Evolutionary conservation across 1,140 invertebrate genomes (phyloP).

Genomic region (Latrodectus geometricus): DNA sequence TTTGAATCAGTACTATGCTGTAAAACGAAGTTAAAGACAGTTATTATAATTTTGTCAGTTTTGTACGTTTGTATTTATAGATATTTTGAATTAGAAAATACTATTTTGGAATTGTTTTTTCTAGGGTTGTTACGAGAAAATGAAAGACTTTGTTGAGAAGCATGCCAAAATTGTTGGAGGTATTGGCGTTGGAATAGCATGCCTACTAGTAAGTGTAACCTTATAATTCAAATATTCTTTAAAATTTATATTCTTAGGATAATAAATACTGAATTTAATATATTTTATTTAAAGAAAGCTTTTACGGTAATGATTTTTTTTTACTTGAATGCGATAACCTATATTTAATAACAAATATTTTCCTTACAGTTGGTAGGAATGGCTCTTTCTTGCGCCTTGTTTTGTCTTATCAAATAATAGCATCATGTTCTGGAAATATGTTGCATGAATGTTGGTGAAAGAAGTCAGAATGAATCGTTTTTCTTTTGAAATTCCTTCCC

Average conservation of each 20-base stretch:
- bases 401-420: conserved; percentile 62
- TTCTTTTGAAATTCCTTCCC: conserved; percentile 31
- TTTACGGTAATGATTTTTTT: too few relatives aligned
- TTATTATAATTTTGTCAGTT: too few relatives aligned
- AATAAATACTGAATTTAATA: too few relatives aligned
- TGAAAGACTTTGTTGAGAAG: conserved; percentile 78
- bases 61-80: too few relatives aligned
- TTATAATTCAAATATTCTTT: background rate
- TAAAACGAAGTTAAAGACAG: too few relatives aligned
- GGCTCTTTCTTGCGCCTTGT: conserved; percentile 65
- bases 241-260: too few relatives aligned
- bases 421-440: conserved; percentile 3
- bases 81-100: too few relatives aligned
- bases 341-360: background rate
- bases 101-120: background rate
- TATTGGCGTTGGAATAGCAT: conserved; percentile 82
- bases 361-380: conserved; percentile 64
- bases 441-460: conserved; percentile 21
- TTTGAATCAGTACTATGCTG: too few relatives aligned
- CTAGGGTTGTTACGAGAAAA: conserved; percentile 78
- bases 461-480: conserved; percentile 32
- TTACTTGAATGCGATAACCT: too few relatives aligned
- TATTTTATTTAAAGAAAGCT: too few relatives aligned
- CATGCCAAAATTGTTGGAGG: conserved; percentile 84
- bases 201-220: conserved; percentile 78